Evolutionary conservation across 2,113 vertebrate species (phyloP), one percentile per base, ranked within the genome.

Genomic region (Muntiacus reevesi): DNA sequence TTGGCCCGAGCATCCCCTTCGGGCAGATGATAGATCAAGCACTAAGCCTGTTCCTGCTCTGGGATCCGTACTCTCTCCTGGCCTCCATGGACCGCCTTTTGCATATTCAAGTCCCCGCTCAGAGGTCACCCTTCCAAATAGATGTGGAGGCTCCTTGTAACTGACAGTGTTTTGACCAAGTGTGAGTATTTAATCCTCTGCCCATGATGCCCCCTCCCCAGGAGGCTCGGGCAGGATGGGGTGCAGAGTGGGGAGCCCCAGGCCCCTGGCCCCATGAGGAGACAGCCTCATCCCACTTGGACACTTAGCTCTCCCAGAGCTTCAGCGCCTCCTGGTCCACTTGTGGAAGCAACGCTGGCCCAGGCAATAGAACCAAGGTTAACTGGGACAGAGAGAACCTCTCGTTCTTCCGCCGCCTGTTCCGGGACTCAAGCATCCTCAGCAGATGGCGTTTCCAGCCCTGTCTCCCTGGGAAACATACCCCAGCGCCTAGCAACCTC

Each of bases 371-470:
- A 78, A 91, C 89, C 89, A 47, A 71, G 93, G 97, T 74, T 86
- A 94, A 95, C 90, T 52, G 55, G 96, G 95, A 94, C 91, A 89
- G 67, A 76, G 86, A 97, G 91, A 94, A 94, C 94, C 89, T 55
- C 64, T 96, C 40, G 10, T 97, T 93, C 97, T 89, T 96, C 91
- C 93, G 28, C 87, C n/a, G 67, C 76, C 97, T 98, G 93, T 98
- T 98, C 97, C 1, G 17, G 97, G 96, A 95, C 95, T 79, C 93
- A 94, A 79, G 78, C 93, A 89, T 97, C 95, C 89, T 94, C 91
- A 94, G 96, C 96, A 98, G 97, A 97, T 96, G 97, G 96, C 92
- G 94, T 97, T 98, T 96, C 96, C 89, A 97, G 96, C 94, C 95
- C 89, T 11, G 15, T 98, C 87, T 98, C 96, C 97, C 97, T 96